Evolutionary conservation across 2,113 vertebrate genomes (phyloP).

Genomic region (Podiceps cristatus): DNA sequence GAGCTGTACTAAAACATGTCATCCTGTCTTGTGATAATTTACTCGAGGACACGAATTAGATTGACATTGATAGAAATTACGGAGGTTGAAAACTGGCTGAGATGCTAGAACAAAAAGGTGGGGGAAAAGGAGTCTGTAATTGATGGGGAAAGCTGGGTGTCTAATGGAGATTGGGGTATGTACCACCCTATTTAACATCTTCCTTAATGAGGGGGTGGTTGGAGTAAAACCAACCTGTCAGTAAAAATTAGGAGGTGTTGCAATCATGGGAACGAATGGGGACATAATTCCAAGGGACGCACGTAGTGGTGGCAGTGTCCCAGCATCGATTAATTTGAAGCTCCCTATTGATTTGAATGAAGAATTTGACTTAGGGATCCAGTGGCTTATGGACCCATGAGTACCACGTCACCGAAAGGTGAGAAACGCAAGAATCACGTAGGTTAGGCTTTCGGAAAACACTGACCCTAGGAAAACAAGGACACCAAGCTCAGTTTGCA

Average conservation of each 20-base stretch:
- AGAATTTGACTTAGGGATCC: background rate
- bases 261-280: background rate
- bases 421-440: background rate
- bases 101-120: background rate
- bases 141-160: background rate
- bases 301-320: accelerated
- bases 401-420: accelerated
- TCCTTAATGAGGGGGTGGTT: background rate
- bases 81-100: background rate
- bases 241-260: background rate
- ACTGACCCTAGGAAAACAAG: background rate
- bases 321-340: background rate
- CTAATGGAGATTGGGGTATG: accelerated
- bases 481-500: background rate
- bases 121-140: accelerated
- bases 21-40: background rate
- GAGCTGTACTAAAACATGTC: background rate
- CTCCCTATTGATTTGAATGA: accelerated
- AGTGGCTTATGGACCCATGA: accelerated
- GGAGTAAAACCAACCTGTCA: background rate
- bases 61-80: background rate
- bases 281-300: background rate
- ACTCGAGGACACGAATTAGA: background rate
- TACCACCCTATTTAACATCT: background rate
- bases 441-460: background rate